Evolutionary conservation across 2,113 vertebrate genomes (phyloP).

Genomic region (Fregata magnificens): DNA sequence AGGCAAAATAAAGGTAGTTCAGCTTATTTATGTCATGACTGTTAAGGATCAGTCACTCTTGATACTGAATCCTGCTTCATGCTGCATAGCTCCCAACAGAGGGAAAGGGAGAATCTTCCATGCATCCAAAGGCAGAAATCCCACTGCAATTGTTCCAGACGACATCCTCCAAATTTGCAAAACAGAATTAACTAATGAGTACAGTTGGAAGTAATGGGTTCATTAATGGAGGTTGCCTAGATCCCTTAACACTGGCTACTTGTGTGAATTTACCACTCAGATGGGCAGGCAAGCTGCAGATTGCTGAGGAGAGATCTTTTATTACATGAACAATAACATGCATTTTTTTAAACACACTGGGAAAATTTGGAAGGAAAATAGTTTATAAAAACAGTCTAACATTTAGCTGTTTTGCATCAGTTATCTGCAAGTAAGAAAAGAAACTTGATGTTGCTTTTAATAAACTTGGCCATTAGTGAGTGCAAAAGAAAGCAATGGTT

Average conservation of each 20-base stretch:
- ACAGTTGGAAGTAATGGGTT: not conserved
- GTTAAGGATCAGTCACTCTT: not conserved
- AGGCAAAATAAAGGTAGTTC: not conserved
- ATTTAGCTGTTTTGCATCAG: not conserved
- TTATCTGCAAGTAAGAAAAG: not conserved
- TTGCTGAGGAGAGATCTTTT: not conserved
- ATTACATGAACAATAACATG: not conserved
- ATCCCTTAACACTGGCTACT: not conserved
- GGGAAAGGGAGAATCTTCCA: not conserved
- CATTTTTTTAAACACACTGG: not conserved
- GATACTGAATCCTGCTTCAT: not conserved
- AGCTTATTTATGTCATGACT: not conserved
- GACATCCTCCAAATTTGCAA: not conserved
- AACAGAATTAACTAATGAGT: not conserved
- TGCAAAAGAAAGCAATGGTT: not conserved
- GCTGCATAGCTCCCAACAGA: not conserved
- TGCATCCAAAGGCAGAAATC: not conserved
- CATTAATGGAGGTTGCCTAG: not conserved
- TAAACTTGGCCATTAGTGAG: not conserved
- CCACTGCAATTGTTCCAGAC: not conserved
- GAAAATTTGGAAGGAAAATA: not conserved
- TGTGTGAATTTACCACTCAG: not conserved
- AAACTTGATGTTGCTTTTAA: constrained; percentile 9
- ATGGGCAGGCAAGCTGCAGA: not conserved
- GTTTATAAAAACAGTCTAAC: not conserved